phyloP scores from a whole-genome alignment of 2,797 vertebrate genomes.

The Gastrophryne carolinensis region DNA sequence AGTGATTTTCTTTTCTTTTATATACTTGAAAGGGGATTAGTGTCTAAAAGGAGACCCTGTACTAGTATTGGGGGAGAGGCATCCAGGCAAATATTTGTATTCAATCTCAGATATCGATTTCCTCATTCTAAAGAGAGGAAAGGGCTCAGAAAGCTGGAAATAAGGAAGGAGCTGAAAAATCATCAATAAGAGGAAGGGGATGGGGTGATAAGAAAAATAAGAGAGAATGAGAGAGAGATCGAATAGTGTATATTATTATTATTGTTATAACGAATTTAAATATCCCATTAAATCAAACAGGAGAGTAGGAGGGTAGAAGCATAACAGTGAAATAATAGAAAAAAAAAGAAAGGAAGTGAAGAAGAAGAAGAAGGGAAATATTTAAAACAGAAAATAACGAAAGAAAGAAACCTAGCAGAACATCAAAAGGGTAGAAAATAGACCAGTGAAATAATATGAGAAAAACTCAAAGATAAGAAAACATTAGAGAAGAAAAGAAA shows the following conservation, averaged over 20 bases:
- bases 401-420: too few relatives aligned
- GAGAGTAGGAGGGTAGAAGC: too few relatives aligned
- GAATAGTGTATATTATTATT: not conserved
- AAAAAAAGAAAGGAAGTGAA: too few relatives aligned
- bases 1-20: slow-evolving; percentile 3
- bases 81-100: slow-evolving; percentile 43
- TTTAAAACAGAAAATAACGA: not conserved
- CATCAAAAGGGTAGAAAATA: too few relatives aligned
- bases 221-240: not conserved
- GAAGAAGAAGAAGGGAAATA: not conserved
- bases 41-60: slow-evolving; percentile 13
- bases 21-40: slow-evolving; percentile 36
- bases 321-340: too few relatives aligned
- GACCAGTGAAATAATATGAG: too few relatives aligned
- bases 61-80: not conserved
- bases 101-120: slow-evolving; percentile 38
- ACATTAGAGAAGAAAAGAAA: too few relatives aligned
- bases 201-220: slow-evolving; percentile 6
- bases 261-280: too few relatives aligned
- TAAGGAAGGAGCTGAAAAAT: not conserved
- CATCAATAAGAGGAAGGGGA: slow-evolving; percentile 30
- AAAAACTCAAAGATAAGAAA: too few relatives aligned
- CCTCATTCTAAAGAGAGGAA: slow-evolving; percentile 31
- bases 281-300: too few relatives aligned
- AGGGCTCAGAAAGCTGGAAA: slow-evolving; percentile 23